These are phyloP conservation scores for Cervus canadensis DNA, from an alignment of 2,113 vertebrate species.

Conservation along the genomic window DNA sequence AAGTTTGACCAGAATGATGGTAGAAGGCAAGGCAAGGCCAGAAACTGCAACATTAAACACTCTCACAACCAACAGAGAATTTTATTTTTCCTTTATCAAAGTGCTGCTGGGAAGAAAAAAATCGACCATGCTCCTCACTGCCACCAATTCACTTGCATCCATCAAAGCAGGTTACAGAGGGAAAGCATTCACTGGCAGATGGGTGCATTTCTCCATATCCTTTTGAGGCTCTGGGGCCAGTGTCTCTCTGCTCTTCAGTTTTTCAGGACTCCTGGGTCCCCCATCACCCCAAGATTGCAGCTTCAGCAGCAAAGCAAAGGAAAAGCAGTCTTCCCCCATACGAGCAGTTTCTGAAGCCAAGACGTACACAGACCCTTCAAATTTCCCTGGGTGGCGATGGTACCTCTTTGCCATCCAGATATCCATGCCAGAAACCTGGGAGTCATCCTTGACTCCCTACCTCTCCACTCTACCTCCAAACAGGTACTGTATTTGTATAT, in stretches of 20 bases:
- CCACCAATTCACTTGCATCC: neutral
- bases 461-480: neutral
- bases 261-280: neutral
- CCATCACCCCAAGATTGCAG: neutral
- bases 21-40: conserved; percentile 19
- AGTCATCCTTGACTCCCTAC: neutral
- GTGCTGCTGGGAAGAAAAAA: neutral
- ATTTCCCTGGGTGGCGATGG: neutral
- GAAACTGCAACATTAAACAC: conserved; percentile 12
- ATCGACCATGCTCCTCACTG: neutral
- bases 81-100: conserved; percentile 37
- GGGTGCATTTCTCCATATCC: neutral
- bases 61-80: conserved; percentile 9
- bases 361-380: neutral
- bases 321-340: neutral
- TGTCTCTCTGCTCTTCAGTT: neutral
- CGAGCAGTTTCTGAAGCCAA: neutral
- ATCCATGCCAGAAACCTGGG: neutral
- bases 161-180: neutral
- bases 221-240: conserved; percentile 16
- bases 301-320: neutral
- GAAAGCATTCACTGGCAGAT: neutral
- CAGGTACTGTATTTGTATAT: neutral
- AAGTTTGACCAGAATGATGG: neutral
- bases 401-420: neutral